These are phyloP conservation scores for Biston stratarius DNA, from an alignment of 2,888 invertebrate genomes.

Conservation along the genomic window DNA sequence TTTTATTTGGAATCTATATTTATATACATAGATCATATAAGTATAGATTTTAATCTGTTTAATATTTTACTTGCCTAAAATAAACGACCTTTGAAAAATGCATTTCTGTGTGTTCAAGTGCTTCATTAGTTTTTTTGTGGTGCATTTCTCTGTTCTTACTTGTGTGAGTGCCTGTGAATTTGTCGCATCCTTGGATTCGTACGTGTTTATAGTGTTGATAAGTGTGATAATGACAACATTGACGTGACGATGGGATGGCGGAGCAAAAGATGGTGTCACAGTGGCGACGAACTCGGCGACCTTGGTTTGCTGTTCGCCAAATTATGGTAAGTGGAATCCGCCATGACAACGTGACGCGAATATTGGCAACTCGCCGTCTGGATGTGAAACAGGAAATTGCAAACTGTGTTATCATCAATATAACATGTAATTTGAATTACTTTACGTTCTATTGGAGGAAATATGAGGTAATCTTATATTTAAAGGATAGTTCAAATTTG, in stretches of 20 bases:
- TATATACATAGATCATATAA: too few relatives aligned
- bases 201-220: conserved; percentile 31
- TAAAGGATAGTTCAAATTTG: background rate
- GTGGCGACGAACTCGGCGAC: conserved; percentile 63
- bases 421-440: conserved; percentile 14
- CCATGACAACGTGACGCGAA: conserved; percentile 42
- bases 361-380: conserved; percentile 30
- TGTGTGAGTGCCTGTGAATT: conserved; percentile 19
- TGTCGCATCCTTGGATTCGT: conserved; percentile 12
- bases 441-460: conserved; percentile 4
- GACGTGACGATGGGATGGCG: conserved; percentile 56
- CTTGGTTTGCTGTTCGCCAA: conserved; percentile 61
- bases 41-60: too few relatives aligned
- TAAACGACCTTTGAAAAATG: too few relatives aligned
- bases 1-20: too few relatives aligned
- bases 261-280: conserved; percentile 55
- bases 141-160: conserved; percentile 21
- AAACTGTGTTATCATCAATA: conserved; percentile 25
- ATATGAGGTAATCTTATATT: background rate
- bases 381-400: conserved; percentile 32
- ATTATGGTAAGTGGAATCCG: conserved; percentile 60
- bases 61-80: background rate
- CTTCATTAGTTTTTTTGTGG: background rate
- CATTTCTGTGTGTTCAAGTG: too few relatives aligned
- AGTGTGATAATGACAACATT: conserved; percentile 42